Evolutionary conservation across 2,797 vertebrate genomes (phyloP).

Genomic region (Molossus alvarezi): DNA sequence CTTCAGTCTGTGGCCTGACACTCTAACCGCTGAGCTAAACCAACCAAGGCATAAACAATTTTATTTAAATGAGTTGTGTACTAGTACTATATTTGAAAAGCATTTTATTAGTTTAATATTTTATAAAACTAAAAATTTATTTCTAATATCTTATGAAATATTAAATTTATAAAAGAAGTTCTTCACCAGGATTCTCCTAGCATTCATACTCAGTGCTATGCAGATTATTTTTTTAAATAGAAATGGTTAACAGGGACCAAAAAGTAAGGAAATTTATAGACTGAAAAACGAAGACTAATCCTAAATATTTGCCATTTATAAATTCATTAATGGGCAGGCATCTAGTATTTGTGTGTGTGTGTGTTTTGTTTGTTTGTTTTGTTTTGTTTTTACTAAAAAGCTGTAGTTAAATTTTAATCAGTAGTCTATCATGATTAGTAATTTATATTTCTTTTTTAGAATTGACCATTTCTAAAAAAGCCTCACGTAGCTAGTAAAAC

Average conservation of each 20-base stretch:
- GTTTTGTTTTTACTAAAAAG: not conserved
- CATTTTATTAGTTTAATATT: slow-evolving; percentile 2
- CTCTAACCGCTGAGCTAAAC: too few relatives aligned
- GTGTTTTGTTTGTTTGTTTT: too few relatives aligned
- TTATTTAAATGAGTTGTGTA: not conserved
- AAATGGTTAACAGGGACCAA: not conserved
- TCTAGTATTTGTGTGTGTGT: not conserved
- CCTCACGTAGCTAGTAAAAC: not conserved
- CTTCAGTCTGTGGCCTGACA: too few relatives aligned
- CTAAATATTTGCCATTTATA: not conserved
- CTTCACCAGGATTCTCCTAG: not conserved
- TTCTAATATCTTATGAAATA: slow-evolving; percentile 24
- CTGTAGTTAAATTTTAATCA: not conserved
- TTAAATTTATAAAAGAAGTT: not conserved
- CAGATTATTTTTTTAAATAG: not conserved
- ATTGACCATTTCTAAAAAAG: not conserved
- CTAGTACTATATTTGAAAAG: not conserved
- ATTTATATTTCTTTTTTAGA: slow-evolving; percentile 51
- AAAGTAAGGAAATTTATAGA: not conserved
- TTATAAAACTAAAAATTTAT: not conserved
- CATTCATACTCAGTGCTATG: not conserved
- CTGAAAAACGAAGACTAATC: not conserved
- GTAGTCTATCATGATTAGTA: not conserved
- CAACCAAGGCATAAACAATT: not conserved
- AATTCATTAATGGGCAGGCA: not conserved